Evolutionary conservation across 1,140 invertebrate genomes (phyloP).

Genomic region (Drosophila tani): DNA sequence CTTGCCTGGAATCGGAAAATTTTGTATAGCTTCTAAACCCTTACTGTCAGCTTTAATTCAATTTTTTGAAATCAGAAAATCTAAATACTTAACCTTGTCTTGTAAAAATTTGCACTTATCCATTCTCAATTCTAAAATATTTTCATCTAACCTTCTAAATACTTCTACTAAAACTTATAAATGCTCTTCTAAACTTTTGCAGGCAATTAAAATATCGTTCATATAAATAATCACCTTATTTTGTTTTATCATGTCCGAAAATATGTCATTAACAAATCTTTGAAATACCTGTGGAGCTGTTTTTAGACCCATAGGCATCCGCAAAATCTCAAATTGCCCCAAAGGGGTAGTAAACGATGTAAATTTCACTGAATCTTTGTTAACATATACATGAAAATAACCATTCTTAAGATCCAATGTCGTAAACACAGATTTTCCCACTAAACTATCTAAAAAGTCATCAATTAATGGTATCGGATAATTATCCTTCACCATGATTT

Average conservation of each 20-base stretch:
- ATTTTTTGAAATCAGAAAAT: neutral
- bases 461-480: no score
- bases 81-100: neutral
- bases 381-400: no score
- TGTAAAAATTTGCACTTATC: conserved; percentile 2
- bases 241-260: neutral
- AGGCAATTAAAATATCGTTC: neutral
- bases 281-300: no score
- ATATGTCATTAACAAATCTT: neutral
- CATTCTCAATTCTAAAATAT: neutral
- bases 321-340: no score
- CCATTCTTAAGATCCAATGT: no score
- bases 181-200: neutral
- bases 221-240: neutral
- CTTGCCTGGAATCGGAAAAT: neutral
- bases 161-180: neutral
- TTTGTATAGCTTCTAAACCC: neutral
- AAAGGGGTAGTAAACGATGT: no score
- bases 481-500: no score
- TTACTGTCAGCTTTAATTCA: neutral
- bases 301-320: no score
- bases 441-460: no score
- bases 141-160: neutral
- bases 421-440: no score
- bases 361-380: no score